Evolutionary conservation across 2,113 vertebrate species (phyloP), one percentile per base, ranked within the genome.

Genomic region (Rhineura floridana): DNA sequence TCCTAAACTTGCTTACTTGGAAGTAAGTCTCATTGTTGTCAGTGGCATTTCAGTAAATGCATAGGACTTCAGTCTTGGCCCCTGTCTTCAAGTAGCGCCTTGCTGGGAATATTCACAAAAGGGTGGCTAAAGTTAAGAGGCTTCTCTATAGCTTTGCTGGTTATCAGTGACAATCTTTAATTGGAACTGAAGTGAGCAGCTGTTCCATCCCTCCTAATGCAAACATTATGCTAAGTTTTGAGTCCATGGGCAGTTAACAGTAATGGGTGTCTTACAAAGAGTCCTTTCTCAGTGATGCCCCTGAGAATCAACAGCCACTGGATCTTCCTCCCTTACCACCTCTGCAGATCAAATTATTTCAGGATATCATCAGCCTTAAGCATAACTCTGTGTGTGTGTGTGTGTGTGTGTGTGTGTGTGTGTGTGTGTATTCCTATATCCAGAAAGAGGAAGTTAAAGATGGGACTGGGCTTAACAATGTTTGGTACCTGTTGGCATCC

Each of bases 401-500:
- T 25, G 3, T 3, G 21, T 65, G 62, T 84, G 87, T 10, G 42
- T 59, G 39, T 33, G 8, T 5, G 2, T 70, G 33, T n/a, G 4
- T 10, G 13, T 70, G 69, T 5, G 50, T 48, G 3, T 23, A 1
- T 39, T 23, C 1, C 30, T 30, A 23, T 6, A 76, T 33, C 12
- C 17, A 28, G 48, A 23, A 30, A 36, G 33, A 73, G 28, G 59
- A 44, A 69, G 8, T 84, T 59, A 82, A 13, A 91, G 89, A 44
- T 33, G 89, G 73, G 85, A 59, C n/a, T 73, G 46, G 13, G 87
- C 48, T 75, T 79, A 17, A 30, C 5, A 4, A 81, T 86, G n/a
- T 89, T 85, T 90, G 95, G 90, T 96, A 97, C 96, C 96, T 97
- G 96, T 97, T 97, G 96, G 95, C 91, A 93, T 75, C 33, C 7